A percentile compares a stretch with the other conserved stretches of the same genome.
Evolutionary conservation across 2,113 vertebrate genomes (phyloP).

Genomic region (Leiothrix lutea): DNA sequence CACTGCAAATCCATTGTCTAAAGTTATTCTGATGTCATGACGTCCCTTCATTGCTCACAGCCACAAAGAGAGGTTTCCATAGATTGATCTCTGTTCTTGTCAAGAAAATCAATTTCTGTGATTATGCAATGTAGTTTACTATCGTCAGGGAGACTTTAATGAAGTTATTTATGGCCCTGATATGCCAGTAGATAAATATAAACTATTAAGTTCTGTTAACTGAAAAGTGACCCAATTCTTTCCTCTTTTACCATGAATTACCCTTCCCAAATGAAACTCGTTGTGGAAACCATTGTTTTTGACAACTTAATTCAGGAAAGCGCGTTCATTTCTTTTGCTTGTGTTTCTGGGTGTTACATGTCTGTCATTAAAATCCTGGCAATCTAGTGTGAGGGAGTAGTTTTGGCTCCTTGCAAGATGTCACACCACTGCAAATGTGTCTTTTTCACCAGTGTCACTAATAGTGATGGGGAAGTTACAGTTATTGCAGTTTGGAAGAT

Average conservation of each 20-base stretch:
- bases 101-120: constrained; percentile 17
- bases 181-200: neutral
- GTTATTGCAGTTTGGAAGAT: neutral
- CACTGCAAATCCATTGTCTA: neutral
- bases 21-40: neutral
- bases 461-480: neutral
- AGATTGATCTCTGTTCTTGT: neutral
- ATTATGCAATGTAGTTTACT: neutral
- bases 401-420: neutral
- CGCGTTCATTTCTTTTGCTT: neutral
- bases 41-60: neutral
- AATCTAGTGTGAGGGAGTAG: neutral
- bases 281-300: neutral
- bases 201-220: neutral
- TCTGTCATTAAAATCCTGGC: neutral
- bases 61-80: neutral
- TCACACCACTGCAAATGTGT: neutral
- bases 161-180: neutral
- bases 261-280: neutral
- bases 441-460: neutral
- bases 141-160: neutral
- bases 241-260: neutral
- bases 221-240: neutral
- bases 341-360: neutral
- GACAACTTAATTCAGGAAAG: neutral